Evolutionary conservation across 2,888 invertebrate genomes (phyloP), one percentile per base, ranked within the genome.

Genomic region (Andrena marginata): DNA sequence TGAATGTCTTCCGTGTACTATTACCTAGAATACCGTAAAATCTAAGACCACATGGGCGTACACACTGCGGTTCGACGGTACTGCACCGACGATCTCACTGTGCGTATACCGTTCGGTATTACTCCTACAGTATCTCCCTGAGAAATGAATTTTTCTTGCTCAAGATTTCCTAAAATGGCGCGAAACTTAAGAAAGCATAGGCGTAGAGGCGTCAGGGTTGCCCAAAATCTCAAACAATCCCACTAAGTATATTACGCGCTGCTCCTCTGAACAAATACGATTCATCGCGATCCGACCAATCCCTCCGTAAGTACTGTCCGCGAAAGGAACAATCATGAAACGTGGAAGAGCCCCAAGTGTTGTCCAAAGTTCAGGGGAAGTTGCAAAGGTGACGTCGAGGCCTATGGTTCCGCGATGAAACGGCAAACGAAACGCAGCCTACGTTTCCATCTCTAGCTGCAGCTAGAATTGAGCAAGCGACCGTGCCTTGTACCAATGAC

Each of bases 401-500:
- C 26, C n/a, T 8, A 42, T 13, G 42, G 29, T 59, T 23, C 42
- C n/a, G 20, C 48, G 35, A 59, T 42, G 68, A 65, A 16, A 68
- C 33, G 51, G 23, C 62, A 54, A 73, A 49, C 31, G 65, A n/a
- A 48, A 56, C 69, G 48, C 48, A 42, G 63, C n/a, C 69, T 56
- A 59, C 29, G 81, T 71, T 71, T 76, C 63, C 75, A 77, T 80
- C 70, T 70, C 54, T 49, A 77, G 54, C 42, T 73, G 68, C 31
- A 67, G 69, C 71, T 76, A 75, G 77, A 72, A 80, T 84, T 89
- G 89, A 86, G 89, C 89, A 89, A 86, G 87, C 85, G 83, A 85
- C 84, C 88, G 87, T 87, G 88, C 88, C 87, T 87, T 85, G 87
- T 89, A 91, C 90, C 90, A 90, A 78, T 92, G 92, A 92, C 92